Conservation (phyloP, 2,888 invertebrate genomes). For the Chrysolina haemoptera region DNA sequence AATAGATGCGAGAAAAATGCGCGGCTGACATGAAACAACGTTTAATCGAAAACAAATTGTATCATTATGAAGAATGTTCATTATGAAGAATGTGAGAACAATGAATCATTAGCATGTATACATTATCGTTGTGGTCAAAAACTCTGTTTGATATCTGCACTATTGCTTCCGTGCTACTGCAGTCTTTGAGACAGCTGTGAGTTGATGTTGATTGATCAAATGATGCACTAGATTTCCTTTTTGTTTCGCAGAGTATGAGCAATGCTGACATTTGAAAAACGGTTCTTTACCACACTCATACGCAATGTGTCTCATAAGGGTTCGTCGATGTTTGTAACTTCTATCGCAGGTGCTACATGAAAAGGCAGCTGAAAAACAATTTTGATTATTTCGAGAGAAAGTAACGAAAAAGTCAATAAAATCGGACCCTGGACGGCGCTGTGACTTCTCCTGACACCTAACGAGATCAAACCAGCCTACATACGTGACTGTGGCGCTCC, state of each 20-base stretch:
- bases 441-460: too few species aligned
- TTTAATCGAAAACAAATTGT: too few species aligned
- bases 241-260: conserved; percentile 31
- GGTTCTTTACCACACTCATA: conserved; percentile 55
- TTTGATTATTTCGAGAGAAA: too few species aligned
- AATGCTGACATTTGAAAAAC: conserved; percentile 46
- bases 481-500: too few species aligned
- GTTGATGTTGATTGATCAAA: conserved; percentile 21
- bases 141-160: neutral
- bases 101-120: too few species aligned
- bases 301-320: conserved; percentile 50
- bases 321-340: conserved; percentile 10
- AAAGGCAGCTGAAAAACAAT: conserved; percentile 3
- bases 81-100: too few species aligned
- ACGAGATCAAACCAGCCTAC: too few species aligned
- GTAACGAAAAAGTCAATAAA: too few species aligned
- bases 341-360: conserved; percentile 18
- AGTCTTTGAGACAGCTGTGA: neutral
- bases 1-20: too few species aligned
- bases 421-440: too few species aligned
- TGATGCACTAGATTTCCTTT: conserved; percentile 21
- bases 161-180: neutral
- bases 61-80: too few species aligned
- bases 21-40: too few species aligned
- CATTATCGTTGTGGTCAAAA: neutral